Percentiles rank a stretch among this genome's conserved stretches.
These are phyloP conservation scores for Dysidea cf. avara DNA, from an alignment of 37 sponge, comb jelly and placozoan genomes.

Conservation along the genomic window DNA sequence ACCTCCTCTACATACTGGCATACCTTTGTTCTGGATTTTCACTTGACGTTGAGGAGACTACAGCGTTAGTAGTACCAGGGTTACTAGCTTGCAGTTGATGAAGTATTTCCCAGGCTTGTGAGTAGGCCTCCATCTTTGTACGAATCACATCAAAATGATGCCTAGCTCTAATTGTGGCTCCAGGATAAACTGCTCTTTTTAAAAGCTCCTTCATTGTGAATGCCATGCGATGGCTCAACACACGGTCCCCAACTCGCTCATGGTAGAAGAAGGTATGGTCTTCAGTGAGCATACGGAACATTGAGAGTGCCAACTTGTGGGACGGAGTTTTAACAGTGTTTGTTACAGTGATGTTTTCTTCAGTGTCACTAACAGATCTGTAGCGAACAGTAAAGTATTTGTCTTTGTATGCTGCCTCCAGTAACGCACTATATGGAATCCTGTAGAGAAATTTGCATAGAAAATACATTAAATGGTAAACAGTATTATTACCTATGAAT, in stretches of 20 bases:
- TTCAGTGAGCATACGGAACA: conserved; percentile 68
- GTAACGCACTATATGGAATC: conserved; percentile 45
- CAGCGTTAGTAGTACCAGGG: no score
- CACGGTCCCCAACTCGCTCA: conserved; percentile 35
- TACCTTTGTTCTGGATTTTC: no score
- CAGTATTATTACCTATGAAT: conserved; percentile 3
- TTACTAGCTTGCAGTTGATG: conserved; percentile 47
- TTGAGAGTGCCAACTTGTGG: conserved; percentile 38
- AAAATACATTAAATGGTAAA: neutral
- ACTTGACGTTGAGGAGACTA: no score
- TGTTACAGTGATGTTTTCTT: neutral
- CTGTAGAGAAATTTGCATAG: conserved; percentile 18
- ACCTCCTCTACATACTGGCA: no score
- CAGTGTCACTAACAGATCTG: conserved; percentile 8
- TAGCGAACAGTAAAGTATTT: conserved; percentile 52
- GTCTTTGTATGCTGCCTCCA: conserved; percentile 48
- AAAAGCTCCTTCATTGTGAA: conserved; percentile 13
- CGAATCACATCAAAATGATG: conserved; percentile 71
- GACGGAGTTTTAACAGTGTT: neutral
- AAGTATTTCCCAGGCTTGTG: conserved; percentile 62
- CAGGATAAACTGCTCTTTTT: conserved; percentile 1
- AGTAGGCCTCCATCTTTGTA: conserved; percentile 61
- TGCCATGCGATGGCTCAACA: conserved; percentile 42
- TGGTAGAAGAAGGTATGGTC: conserved; percentile 77
- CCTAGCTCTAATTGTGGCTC: neutral